Evolutionary conservation across 2,113 vertebrate genomes (phyloP), one percentile per base, ranked within the genome.

Genomic region (Passerina amoena): DNA sequence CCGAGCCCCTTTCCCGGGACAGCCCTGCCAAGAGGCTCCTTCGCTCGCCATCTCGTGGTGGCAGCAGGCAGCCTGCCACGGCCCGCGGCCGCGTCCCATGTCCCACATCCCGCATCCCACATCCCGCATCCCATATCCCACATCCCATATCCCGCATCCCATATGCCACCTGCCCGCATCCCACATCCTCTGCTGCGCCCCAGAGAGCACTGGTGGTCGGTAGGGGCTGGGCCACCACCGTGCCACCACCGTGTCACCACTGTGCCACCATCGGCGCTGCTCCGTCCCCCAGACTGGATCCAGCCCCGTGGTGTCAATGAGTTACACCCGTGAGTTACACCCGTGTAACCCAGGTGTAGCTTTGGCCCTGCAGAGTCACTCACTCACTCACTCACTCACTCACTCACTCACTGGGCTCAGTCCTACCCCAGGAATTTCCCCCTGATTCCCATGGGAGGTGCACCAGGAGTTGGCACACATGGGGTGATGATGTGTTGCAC

Each of bases 41-140:
- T 95, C 61, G 87, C 75, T 96, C 95, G 96, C 97, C 97, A 96
- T 53, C 96, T 97, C 94, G 96, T 86, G 96, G 96, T 75, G 92
- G 72, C 68, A 70, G 42, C 5, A 11, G 88, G 92, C 88, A 96
- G 77, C 65, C 76, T 19, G 70, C 45, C 84, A 21, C 23, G 9
- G 23, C 40, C 69, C 37, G 24, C 9, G 5, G 14, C 54, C 28
- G 1, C 9, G 4, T 35, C 8, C 38, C 37, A 37, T 37, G 10
- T 37, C 37, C 37, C 10, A 37, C 37, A 38, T 38, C 38, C 38
- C 7, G 0, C 21, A 33, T 40, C 31, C 38, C 5, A 0, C 6
- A 11, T 14, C 10, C 30, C 10, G 0, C 9, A 10, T 19, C 53
- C 51, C 16, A 1, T 11, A 11, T 38, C 64, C 25, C 2, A 0